A percentile compares a stretch with the other conserved stretches of the same genome.
Evolutionary conservation across 2,113 vertebrate genomes (phyloP).

Genomic region (Bos taurus): ARS-UCD2.0 NC_037328.1:134933501-134934000

Average conservation of each 20-base stretch:
- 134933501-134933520: background rate
- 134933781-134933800: background rate
- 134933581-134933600: background rate
- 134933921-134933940: background rate
- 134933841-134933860: background rate
- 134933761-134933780: background rate
- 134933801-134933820: background rate
- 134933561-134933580: background rate
- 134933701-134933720: background rate
- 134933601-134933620: background rate
- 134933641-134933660: background rate
- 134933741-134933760: background rate
- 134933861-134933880: background rate
- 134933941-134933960: background rate
- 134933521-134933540: background rate
- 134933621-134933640: background rate
- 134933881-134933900: background rate
- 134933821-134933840: background rate
- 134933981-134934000: background rate
- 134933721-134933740: background rate
- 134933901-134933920: background rate
- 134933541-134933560: fast-evolving
- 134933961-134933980: background rate
- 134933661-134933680: background rate
- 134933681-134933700: background rate